Percentiles rank a stretch among this genome's conserved stretches.
Conservation (phyloP, 2,113 vertebrate species). For the Sturnus vulgaris region DNA sequence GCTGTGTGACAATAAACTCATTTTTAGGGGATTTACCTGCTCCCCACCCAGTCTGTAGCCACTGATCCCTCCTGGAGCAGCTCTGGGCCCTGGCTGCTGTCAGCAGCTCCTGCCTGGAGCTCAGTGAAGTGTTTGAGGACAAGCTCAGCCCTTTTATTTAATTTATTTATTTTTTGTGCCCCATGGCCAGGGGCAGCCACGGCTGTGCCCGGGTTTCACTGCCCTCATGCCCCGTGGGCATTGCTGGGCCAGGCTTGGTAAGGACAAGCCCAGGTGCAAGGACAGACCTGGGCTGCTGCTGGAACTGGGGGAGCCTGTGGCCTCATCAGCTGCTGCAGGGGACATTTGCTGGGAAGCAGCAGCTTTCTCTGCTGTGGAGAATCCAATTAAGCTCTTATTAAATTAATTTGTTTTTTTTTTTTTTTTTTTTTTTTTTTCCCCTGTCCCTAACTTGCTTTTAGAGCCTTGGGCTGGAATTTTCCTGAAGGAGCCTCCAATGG, state of each 20-base stretch:
- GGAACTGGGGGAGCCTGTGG: not conserved
- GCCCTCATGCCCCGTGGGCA: fast-evolving
- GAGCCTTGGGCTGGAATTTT: slow-evolving; percentile 31
- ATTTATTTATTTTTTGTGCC: not conserved
- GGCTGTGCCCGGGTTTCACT: not conserved
- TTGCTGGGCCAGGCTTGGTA: not conserved
- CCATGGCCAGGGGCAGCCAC: not conserved
- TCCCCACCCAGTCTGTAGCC: not conserved
- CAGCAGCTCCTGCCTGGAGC: not conserved
- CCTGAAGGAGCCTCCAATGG: not conserved
- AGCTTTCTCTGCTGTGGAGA: not conserved
- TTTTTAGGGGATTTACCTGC: too few relatives aligned
- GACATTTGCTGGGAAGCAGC: slow-evolving; percentile 37
- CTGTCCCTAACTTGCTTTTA: slow-evolving; percentile 8
- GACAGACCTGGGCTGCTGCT: not conserved
- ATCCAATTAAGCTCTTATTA: slow-evolving; percentile 51
- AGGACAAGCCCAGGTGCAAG: not conserved
- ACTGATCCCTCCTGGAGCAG: fast-evolving
- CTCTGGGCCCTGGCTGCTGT: not conserved
- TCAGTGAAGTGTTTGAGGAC: fast-evolving
- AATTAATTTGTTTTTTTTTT: not conserved
- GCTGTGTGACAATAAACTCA: not conserved
- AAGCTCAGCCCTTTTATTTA: too few relatives aligned
- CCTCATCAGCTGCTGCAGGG: not conserved
- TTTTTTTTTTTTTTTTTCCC: not conserved